Conservation (phyloP, 2,797 vertebrate species). For the Sebastes iracundus region DNA sequence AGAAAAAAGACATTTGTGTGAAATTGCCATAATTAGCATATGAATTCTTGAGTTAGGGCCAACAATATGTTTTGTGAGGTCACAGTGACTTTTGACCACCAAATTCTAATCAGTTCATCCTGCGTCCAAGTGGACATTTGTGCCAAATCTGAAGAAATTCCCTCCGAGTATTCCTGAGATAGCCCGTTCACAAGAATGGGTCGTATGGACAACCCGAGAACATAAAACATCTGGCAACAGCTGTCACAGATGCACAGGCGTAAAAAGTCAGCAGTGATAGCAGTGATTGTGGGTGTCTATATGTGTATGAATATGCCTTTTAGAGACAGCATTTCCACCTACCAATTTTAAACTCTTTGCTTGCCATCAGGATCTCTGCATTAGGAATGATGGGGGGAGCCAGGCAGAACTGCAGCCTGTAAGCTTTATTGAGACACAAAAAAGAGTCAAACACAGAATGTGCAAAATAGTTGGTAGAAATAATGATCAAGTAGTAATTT, state of each 20-base stretch:
- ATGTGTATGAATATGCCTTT: not conserved
- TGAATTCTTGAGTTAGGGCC: no score
- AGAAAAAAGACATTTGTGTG: no score
- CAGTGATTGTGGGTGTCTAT: not conserved
- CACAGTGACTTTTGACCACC: not conserved
- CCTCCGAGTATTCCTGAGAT: not conserved
- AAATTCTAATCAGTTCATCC: not conserved
- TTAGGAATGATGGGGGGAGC: slow-evolving; percentile 93
- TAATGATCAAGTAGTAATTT: not conserved
- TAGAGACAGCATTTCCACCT: slow-evolving; percentile 49
- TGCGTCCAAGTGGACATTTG: not conserved
- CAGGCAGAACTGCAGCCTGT: slow-evolving; percentile 93
- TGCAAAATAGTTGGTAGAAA: not conserved
- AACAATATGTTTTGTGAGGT: no score
- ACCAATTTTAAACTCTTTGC: slow-evolving; percentile 97
- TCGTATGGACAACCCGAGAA: fast-evolving
- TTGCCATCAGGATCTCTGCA: slow-evolving; percentile 94
- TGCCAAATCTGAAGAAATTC: not conserved
- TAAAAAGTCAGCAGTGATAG: not conserved
- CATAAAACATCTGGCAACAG: fast-evolving
- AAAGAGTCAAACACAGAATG: slow-evolving; percentile 17
- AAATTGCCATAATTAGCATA: no score
- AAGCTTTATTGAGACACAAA: slow-evolving; percentile 81
- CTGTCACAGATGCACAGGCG: not conserved
- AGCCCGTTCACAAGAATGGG: not conserved